These are phyloP conservation scores for Styela clava DNA, from an alignment of 23 tunicate species.

Conservation along the genomic window DNA sequence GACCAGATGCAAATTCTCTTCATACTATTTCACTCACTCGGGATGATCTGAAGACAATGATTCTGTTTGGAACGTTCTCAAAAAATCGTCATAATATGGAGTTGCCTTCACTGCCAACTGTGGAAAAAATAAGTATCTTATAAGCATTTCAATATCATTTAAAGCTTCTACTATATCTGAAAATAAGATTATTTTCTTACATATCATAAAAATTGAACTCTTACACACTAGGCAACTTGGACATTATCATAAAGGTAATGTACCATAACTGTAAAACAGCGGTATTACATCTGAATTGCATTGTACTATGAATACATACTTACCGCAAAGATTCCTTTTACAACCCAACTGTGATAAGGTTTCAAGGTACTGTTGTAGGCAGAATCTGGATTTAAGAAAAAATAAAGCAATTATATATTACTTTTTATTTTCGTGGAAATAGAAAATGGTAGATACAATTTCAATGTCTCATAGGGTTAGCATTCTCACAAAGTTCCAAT, in stretches of 20 bases:
- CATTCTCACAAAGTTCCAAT: too few relatives aligned
- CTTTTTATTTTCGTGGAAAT: too few relatives aligned
- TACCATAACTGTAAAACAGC: too few relatives aligned
- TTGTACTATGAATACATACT: too few relatives aligned
- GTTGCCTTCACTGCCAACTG: conserved; percentile 96
- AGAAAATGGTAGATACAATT: too few relatives aligned
- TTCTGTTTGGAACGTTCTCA: conserved; percentile 36
- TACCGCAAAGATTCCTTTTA: conserved; percentile 93
- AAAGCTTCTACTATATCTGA: not conserved
- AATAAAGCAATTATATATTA: not conserved
- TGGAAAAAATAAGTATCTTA: not conserved
- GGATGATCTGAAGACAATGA: conserved; percentile 5
- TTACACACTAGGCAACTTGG: too few relatives aligned
- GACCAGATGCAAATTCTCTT: too few relatives aligned
- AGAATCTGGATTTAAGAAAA: conserved; percentile 28
- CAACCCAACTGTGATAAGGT: conserved; percentile 90
- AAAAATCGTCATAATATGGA: conserved; percentile 79
- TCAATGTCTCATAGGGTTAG: too few relatives aligned
- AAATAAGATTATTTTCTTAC: too few relatives aligned
- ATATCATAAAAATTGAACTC: too few relatives aligned
- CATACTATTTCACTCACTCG: not conserved
- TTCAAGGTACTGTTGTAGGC: conserved; percentile 77
- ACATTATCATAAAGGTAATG: too few relatives aligned
- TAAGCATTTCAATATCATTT: not conserved
- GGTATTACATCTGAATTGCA: too few relatives aligned